Evolutionary conservation across 1,140 invertebrate genomes (phyloP).

Genomic region (Microvelia longipes): DNA sequence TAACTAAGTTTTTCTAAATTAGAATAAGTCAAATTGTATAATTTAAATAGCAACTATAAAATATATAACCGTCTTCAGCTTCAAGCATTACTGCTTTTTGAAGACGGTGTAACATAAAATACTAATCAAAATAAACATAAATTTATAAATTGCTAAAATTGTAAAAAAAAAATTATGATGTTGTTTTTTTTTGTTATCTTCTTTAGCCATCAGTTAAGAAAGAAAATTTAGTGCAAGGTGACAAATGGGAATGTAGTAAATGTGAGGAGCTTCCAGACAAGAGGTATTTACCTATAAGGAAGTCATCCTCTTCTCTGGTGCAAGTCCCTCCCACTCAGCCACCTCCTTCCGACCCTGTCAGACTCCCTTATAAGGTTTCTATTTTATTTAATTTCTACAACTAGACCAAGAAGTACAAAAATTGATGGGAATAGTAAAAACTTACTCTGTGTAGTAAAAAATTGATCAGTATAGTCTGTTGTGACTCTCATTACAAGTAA

Average conservation of each 20-base stretch:
- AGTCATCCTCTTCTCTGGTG: background rate
- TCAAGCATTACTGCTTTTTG: too few relatives aligned
- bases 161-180: too few relatives aligned
- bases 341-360: conserved; percentile 12
- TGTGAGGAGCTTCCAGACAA: conserved; percentile 35
- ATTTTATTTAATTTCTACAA: background rate
- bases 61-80: too few relatives aligned
- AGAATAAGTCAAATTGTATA: too few relatives aligned
- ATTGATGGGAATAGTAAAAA: background rate
- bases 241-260: conserved; percentile 44
- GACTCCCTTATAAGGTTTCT: conserved; percentile 40
- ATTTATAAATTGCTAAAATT: too few relatives aligned
- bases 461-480: background rate
- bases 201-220: conserved; percentile 33
- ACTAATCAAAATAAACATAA: too few relatives aligned
- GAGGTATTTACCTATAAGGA: conserved; percentile 26
- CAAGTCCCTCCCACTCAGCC: background rate
- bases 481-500: conserved; percentile 24
- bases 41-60: too few relatives aligned
- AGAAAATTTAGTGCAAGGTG: conserved; percentile 31
- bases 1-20: too few relatives aligned
- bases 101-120: too few relatives aligned
- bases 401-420: background rate
- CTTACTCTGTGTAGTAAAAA: background rate
- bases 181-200: too few relatives aligned